phyloP scores from a whole-genome alignment of 1,140 invertebrate species.

The Geopemphigus sp. region DNA sequence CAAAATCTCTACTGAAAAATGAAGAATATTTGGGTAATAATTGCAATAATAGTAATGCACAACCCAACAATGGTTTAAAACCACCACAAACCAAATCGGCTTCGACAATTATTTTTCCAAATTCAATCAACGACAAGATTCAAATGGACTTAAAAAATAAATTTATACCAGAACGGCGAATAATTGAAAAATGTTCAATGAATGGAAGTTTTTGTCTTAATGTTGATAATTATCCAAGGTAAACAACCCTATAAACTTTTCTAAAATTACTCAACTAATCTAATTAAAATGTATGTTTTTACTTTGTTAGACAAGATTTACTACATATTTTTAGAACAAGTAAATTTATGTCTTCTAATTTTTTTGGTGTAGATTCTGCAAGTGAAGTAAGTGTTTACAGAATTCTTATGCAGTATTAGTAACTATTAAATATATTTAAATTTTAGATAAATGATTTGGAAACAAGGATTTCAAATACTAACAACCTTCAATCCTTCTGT shows the following conservation, averaged over 20 bases:
- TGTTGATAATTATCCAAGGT: slow-evolving; percentile 41
- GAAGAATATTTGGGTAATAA: not conserved
- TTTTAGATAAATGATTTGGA: slow-evolving; percentile 37
- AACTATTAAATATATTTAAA: not conserved
- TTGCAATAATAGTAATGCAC: slow-evolving; percentile 19
- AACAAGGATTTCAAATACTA: not conserved
- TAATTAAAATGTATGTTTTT: not conserved
- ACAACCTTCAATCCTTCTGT: slow-evolving; percentile 24
- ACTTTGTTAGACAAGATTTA: slow-evolving; percentile 20
- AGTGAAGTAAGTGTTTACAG: slow-evolving; percentile 6
- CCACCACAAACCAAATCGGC: not conserved
- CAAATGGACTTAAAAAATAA: not conserved
- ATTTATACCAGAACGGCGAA: slow-evolving; percentile 21
- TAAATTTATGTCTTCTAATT: slow-evolving; percentile 35
- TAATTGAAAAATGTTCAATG: slow-evolving; percentile 16
- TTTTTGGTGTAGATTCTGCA: slow-evolving; percentile 17
- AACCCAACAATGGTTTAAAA: slow-evolving; percentile 1
- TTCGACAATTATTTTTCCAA: slow-evolving; percentile 32
- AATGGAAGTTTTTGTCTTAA: slow-evolving; percentile 20
- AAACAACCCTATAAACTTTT: not conserved
- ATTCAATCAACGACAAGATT: not conserved
- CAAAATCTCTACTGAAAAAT: slow-evolving; percentile 20
- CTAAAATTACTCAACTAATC: not conserved
- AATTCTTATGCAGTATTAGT: not conserved
- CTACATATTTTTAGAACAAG: slow-evolving; percentile 19